A percentile compares a stretch with the other conserved stretches of the same genome.
These are phyloP conservation scores for Xiphophorus hellerii DNA, from an alignment of 2,113 vertebrate species.

Conservation along the genomic window DNA sequence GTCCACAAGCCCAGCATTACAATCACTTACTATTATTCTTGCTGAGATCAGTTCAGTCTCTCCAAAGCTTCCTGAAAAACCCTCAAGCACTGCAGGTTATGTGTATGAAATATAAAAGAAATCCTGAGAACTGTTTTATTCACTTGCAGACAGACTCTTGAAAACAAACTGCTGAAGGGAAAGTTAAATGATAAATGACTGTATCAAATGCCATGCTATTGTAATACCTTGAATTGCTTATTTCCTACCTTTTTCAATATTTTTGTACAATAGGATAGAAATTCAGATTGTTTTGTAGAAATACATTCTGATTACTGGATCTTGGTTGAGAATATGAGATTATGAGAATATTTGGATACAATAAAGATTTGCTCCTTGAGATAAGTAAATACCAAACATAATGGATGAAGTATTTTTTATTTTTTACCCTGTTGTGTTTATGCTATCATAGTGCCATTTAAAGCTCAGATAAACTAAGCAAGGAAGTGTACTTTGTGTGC, in stretches of 20 bases:
- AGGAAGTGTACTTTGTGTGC: no score
- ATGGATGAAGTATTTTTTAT: neutral
- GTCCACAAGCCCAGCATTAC: conserved; percentile 1
- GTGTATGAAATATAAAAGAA: conserved; percentile 10
- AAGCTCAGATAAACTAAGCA: no score
- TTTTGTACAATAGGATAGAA: conserved; percentile 37
- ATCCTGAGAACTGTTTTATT: conserved; percentile 2
- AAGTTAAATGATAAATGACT: conserved; percentile 26
- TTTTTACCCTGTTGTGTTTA: no score
- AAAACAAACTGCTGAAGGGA: conserved; percentile 15
- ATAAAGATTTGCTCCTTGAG: conserved; percentile 42
- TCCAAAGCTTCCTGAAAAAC: conserved; percentile 9
- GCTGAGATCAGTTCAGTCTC: conserved; percentile 7
- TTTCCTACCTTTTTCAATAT: conserved; percentile 26
- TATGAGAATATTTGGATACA: conserved; percentile 51
- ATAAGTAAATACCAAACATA: conserved; percentile 37
- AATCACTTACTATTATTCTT: conserved; percentile 16
- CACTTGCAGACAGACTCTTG: conserved; percentile 5
- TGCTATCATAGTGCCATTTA: no score
- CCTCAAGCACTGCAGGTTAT: neutral
- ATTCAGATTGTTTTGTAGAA: conserved; percentile 40
- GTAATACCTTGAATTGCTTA: conserved; percentile 30
- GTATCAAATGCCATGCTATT: conserved; percentile 15
- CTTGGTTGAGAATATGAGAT: conserved; percentile 50
- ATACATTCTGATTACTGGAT: conserved; percentile 36